Percentiles rank a stretch among this genome's conserved stretches.
Conservation (phyloP, 2,888 invertebrate genomes). For the Diabrotica balteata region DNA sequence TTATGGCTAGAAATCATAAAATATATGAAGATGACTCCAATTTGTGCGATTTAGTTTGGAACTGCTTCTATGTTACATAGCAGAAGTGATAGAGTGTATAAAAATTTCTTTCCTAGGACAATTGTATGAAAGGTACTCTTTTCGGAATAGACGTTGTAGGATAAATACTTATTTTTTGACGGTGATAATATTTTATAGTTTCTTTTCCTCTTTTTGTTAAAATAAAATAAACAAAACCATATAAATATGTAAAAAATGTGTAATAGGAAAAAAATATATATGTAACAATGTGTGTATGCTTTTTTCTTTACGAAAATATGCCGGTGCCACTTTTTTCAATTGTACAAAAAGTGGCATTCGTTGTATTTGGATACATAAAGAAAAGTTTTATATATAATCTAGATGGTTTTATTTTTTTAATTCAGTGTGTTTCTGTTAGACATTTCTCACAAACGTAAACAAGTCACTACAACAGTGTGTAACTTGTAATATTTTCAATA, state of each 20-base stretch:
- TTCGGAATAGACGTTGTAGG: conserved; percentile 18
- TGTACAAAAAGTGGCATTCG: conserved; percentile 17
- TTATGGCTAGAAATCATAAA: not conserved
- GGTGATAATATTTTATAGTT: conserved; percentile 29
- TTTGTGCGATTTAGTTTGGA: not conserved
- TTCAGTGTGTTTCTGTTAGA: conserved; percentile 39
- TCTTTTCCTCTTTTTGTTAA: conserved; percentile 17
- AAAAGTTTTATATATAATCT: conserved; percentile 43
- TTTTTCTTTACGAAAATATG: conserved; percentile 35
- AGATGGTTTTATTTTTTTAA: conserved; percentile 35
- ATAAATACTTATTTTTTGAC: conserved; percentile 37
- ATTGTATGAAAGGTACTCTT: conserved; percentile 13
- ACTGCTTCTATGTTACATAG: conserved; percentile 10
- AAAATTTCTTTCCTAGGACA: conserved; percentile 18
- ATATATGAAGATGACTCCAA: not conserved
- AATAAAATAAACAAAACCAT: conserved; percentile 32
- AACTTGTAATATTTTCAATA: too few species aligned
- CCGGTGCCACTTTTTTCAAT: conserved; percentile 24
- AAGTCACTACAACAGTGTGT: too few species aligned
- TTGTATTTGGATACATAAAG: conserved; percentile 23
- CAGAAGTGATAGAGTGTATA: conserved; percentile 12
- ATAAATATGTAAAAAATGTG: conserved; percentile 43
- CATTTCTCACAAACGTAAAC: not conserved
- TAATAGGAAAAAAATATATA: conserved; percentile 35
- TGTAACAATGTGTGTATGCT: conserved; percentile 41